A percentile compares a stretch with the other conserved stretches of the same genome.
phyloP scores from a whole-genome alignment of 2,113 vertebrate genomes.

The Motacilla alba region DNA sequence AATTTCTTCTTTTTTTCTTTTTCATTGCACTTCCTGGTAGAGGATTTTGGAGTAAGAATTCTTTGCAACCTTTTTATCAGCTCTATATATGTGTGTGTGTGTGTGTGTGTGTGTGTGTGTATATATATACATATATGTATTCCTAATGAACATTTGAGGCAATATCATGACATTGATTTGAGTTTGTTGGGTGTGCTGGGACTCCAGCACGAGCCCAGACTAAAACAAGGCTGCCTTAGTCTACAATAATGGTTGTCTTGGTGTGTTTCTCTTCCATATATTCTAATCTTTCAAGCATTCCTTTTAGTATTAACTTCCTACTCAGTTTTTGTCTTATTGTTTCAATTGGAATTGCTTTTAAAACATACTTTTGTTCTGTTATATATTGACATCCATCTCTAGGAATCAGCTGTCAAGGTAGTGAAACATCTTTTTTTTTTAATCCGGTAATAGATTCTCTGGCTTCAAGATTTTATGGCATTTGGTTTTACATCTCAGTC shows the following conservation, averaged over 20 bases:
- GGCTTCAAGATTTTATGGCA: constrained; percentile 26
- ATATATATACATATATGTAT: too few relatives aligned
- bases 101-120: too few relatives aligned
- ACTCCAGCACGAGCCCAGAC: not conserved
- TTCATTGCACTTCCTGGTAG: not conserved
- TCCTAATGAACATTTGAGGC: not conserved
- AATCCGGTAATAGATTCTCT: not conserved
- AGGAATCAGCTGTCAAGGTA: not conserved
- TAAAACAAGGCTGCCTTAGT: not conserved
- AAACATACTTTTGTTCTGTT: not conserved
- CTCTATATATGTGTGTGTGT: not conserved
- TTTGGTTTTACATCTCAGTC: not conserved
- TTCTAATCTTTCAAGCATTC: not conserved
- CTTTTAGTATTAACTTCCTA: not conserved
- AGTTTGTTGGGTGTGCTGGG: not conserved
- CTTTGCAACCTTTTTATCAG: not conserved
- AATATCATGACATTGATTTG: not conserved
- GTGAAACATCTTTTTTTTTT: not conserved
- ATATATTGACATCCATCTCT: not conserved
- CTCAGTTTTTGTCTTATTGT: not conserved
- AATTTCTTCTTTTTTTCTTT: not conserved
- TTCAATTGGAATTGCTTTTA: not conserved
- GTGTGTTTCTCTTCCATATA: not conserved
- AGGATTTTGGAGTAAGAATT: not conserved
- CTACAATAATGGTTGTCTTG: not conserved